phyloP scores from a whole-genome alignment of 2,113 vertebrate species.

The Megalops atlanticus region DNA sequence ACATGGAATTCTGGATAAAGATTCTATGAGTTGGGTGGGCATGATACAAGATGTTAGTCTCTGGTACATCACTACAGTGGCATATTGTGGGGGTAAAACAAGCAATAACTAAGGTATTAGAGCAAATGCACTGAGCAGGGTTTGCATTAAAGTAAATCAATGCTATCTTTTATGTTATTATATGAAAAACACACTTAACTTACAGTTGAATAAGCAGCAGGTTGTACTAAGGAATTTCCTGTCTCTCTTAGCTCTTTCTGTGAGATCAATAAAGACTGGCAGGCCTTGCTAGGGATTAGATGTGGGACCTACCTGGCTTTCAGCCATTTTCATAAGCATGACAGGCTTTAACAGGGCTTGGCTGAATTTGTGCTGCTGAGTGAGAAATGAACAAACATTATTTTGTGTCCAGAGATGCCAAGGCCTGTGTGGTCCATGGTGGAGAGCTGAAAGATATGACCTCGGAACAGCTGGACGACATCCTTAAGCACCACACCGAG shows the following conservation, averaged over 20 bases:
- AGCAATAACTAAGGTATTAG: too few species aligned
- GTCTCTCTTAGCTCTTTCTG: background rate
- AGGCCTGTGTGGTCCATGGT: slow-evolving; percentile 89
- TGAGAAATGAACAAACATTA: background rate
- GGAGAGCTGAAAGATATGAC: slow-evolving; percentile 88
- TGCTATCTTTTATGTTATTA: background rate
- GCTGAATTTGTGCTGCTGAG: background rate
- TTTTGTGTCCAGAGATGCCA: slow-evolving; percentile 79
- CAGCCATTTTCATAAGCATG: background rate
- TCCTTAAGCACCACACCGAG: slow-evolving; percentile 88
- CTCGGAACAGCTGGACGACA: slow-evolving; percentile 82
- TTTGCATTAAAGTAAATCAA: background rate
- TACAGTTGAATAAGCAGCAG: background rate
- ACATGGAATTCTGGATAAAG: too few species aligned
- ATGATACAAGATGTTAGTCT: too few species aligned
- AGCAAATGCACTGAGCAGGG: background rate
- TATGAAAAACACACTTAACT: background rate
- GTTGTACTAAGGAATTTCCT: background rate
- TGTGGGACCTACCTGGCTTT: background rate
- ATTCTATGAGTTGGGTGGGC: too few species aligned
- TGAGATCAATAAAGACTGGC: background rate
- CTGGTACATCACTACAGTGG: too few species aligned
- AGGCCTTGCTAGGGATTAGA: background rate
- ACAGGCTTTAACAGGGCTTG: background rate
- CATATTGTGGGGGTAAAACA: too few species aligned